phyloP scores from a whole-genome alignment of 2,888 invertebrate species.

The Scaptomyza reducta region DNA sequence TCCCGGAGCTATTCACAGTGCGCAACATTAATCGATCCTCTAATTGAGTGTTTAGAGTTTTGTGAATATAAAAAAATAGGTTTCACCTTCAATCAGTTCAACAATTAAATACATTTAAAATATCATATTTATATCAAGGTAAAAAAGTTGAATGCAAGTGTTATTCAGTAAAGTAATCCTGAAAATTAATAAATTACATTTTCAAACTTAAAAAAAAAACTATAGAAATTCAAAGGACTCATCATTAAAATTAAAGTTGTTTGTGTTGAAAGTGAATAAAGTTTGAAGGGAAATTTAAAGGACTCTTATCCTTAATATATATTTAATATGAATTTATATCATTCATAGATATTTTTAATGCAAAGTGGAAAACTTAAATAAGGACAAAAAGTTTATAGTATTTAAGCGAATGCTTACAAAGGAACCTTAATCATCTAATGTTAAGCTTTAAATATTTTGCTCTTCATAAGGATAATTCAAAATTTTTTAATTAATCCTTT shows the following conservation, averaged over 20 bases:
- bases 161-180: neutral
- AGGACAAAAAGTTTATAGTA: neutral
- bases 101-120: slow-evolving; percentile 9
- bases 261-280: neutral
- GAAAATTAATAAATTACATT: too few species aligned
- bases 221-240: neutral
- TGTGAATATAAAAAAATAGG: neutral
- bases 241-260: neutral
- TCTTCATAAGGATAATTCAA: neutral
- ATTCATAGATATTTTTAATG: too few species aligned
- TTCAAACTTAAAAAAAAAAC: neutral
- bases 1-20: slow-evolving; percentile 26
- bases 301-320: neutral
- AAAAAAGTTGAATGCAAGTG: neutral
- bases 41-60: slow-evolving; percentile 45
- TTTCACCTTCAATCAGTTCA: slow-evolving; percentile 19
- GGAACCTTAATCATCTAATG: too few species aligned
- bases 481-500: too few species aligned
- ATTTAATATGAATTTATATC: neutral
- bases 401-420: neutral
- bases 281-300: neutral
- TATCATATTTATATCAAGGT: slow-evolving; percentile 36
- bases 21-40: slow-evolving; percentile 12
- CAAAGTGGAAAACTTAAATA: neutral
- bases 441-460: too few species aligned